These are phyloP conservation scores for Liasis olivaceus DNA, from an alignment of 2,797 vertebrate species.

Conservation along the genomic window DNA sequence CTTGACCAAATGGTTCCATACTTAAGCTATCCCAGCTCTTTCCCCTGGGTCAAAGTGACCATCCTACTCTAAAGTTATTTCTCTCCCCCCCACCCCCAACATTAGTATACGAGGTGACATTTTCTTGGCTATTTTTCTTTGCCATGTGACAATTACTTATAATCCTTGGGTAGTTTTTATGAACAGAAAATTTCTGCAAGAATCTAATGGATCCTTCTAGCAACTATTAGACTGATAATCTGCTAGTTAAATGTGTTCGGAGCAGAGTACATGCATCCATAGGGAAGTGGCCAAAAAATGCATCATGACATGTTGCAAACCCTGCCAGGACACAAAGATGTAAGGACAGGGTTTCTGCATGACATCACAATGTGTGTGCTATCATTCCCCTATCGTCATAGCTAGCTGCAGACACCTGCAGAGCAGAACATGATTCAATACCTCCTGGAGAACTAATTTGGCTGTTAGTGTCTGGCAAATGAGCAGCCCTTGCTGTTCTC, in stretches of 20 bases:
- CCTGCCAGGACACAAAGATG: no score
- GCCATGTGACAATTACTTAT: neutral
- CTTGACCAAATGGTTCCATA: neutral
- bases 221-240: constrained; percentile 56
- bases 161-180: neutral
- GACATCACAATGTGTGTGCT: no score
- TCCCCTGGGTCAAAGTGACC: neutral
- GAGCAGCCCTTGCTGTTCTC: constrained; percentile 58
- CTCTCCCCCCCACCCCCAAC: neutral
- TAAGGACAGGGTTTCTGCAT: no score
- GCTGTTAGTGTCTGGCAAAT: constrained; percentile 48
- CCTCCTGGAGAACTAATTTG: constrained; percentile 41
- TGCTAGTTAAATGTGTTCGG: constrained; percentile 60
- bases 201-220: constrained; percentile 58
- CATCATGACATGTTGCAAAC: no score
- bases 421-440: constrained; percentile 29
- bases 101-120: neutral
- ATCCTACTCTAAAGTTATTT: neutral
- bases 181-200: neutral
- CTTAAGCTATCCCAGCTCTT: neutral
- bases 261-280: neutral
- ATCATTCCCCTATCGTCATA: no score
- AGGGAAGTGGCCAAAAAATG: no score
- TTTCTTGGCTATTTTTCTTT: neutral
- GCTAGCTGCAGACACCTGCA: no score